Evolutionary conservation across 2,888 invertebrate species (phyloP), one percentile per base, ranked within the genome.

Genomic region (Aphrophora alni): DNA sequence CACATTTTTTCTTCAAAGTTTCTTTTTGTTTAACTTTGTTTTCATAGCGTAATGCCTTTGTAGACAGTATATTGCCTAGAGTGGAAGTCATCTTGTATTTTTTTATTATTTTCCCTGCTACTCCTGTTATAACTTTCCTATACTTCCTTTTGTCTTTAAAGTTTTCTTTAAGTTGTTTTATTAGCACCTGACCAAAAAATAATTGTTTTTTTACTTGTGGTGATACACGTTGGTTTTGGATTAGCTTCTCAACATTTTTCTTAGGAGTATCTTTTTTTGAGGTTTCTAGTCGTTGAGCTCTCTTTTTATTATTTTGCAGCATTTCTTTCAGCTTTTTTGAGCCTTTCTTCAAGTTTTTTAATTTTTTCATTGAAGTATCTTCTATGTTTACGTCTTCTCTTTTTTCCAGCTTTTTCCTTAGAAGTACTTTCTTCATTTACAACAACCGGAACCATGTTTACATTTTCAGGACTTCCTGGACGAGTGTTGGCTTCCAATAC

Each of bases 41-140:
- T 71, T 71, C 71, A 71, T 71, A 26, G 51, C 51, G 68, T 69
- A 76, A 28, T 76, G 76, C 76, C 33, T 73, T 73, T 44, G 78
- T 51, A 27, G 78, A 79, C 38, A 74, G 73, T 51, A 74, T 38
- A 33, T 33, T 59, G 33, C 51, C 73, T 28, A 79, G 68, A 73
- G 59, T 38, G 25, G 73, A 68, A 28, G 59, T 68, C 59, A 80
- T 51, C 75, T 75, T 80, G 69, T 80, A 80, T 76, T 80, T 80
- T 75, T 80, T 80, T 33, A 76, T 79, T 72, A 79, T 73, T 79
- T 79, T 79, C 51, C 74, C 78, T 24, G 78, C 73, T 21, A 77
- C 69, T 27, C 68, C 68, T 26, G 77, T 59, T 76, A 76, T 76
- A 69, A 76, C 76, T 28, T 68, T 76, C 28, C 28, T 76, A 69